phyloP scores from a whole-genome alignment of 2,888 invertebrate species.

The Margaritifera margaritifera region DNA sequence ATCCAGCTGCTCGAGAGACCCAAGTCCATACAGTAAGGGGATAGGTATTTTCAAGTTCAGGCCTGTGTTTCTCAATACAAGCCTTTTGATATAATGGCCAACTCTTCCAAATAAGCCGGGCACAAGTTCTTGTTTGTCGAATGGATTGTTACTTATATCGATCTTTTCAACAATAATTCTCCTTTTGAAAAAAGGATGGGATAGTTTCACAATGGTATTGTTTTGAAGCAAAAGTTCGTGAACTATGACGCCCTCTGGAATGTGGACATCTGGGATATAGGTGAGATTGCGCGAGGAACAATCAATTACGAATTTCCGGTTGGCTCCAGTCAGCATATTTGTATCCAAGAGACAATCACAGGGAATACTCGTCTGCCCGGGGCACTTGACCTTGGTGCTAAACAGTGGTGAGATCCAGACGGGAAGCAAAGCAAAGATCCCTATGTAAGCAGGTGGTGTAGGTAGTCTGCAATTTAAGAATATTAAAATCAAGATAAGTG shows the following conservation, averaged over 20 bases:
- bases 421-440: too few species aligned
- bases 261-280: slow-evolving; percentile 26
- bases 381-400: too few species aligned
- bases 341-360: too few species aligned
- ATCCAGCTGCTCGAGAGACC: slow-evolving; percentile 28
- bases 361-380: too few species aligned
- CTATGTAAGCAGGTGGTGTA: too few species aligned
- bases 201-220: slow-evolving; percentile 25
- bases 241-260: slow-evolving; percentile 20
- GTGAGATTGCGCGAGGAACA: slow-evolving; percentile 32
- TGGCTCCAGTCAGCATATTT: too few species aligned
- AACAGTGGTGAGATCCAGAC: too few species aligned
- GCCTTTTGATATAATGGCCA: slow-evolving; percentile 12
- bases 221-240: slow-evolving; percentile 24
- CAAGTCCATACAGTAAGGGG: slow-evolving; percentile 20
- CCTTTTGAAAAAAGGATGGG: slow-evolving; percentile 12
- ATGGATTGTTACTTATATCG: slow-evolving; percentile 34
- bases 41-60: slow-evolving; percentile 27
- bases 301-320: slow-evolving; percentile 4
- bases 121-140: slow-evolving; percentile 18
- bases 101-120: slow-evolving; percentile 17
- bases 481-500: too few species aligned
- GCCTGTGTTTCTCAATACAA: slow-evolving; percentile 21
- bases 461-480: too few species aligned
- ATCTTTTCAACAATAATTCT: slow-evolving; percentile 14